phyloP scores from a whole-genome alignment of 2,888 invertebrate species.

The Pristionchus maxplancki region DNA sequence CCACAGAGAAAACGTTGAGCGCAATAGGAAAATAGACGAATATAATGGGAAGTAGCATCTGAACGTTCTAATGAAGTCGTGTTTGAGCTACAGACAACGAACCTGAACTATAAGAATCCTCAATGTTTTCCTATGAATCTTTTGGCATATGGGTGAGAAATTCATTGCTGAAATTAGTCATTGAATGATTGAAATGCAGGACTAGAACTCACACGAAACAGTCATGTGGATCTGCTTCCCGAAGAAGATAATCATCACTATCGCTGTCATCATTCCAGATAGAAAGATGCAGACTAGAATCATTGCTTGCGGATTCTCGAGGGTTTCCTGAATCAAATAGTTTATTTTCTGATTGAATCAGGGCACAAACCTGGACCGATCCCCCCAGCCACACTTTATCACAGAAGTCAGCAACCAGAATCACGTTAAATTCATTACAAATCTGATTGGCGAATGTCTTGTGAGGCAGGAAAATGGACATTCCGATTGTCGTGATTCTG shows the following conservation, averaged over 20 bases:
- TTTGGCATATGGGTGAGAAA: neutral
- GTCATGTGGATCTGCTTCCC: neutral
- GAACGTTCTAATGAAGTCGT: too few species aligned
- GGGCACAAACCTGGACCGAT: neutral
- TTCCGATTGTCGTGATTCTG: neutral
- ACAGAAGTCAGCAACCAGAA: neutral
- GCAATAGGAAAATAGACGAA: slow-evolving; percentile 13
- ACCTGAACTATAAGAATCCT: slow-evolving; percentile 24
- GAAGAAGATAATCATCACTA: neutral
- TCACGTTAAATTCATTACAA: neutral
- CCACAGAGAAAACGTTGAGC: neutral
- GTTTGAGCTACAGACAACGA: neutral
- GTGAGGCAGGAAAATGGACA: neutral
- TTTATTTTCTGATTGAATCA: neutral
- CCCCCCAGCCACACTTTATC: neutral
- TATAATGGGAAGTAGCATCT: neutral
- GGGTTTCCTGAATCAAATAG: neutral
- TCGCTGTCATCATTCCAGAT: neutral
- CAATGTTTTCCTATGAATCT: neutral
- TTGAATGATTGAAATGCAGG: neutral
- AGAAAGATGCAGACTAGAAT: neutral
- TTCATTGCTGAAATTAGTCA: neutral
- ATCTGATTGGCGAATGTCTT: neutral
- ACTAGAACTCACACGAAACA: neutral
- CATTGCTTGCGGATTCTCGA: neutral